A percentile compares a stretch with the other conserved stretches of the same genome.
These are phyloP conservation scores for Cremastinae sp. DNA, from an alignment of 2,888 invertebrate species.

Conservation along the genomic window DNA sequence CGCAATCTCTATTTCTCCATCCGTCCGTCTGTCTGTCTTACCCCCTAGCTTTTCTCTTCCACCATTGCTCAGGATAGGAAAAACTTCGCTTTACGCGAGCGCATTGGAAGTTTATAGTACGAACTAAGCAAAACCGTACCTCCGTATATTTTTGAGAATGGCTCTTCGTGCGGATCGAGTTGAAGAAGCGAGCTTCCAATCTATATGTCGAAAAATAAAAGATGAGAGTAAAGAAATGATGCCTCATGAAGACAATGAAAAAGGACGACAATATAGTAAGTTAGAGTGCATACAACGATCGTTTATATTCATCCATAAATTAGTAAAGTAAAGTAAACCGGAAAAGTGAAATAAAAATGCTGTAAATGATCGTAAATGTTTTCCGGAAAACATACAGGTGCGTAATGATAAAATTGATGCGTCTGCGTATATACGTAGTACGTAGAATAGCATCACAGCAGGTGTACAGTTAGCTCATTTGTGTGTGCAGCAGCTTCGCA, in stretches of 20 bases:
- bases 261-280: neutral
- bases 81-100: conserved; percentile 47
- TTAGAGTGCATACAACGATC: conserved; percentile 8
- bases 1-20: conserved; percentile 10
- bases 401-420: conserved; percentile 12
- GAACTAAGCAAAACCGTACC: conserved; percentile 50
- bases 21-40: conserved; percentile 20
- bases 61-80: conserved; percentile 39
- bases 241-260: conserved; percentile 22
- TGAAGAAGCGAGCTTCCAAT: conserved; percentile 35
- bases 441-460: conserved; percentile 9
- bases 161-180: conserved; percentile 18
- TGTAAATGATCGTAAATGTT: too few species aligned
- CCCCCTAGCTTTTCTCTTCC: conserved; percentile 9
- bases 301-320: conserved; percentile 35
- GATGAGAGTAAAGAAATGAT: conserved; percentile 16
- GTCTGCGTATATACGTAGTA: neutral
- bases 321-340: conserved; percentile 37
- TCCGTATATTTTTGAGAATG: conserved; percentile 15
- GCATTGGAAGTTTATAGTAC: conserved; percentile 50
- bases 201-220: conserved; percentile 8
- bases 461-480: conserved; percentile 33
- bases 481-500: conserved; percentile 53
- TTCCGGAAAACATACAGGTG: too few species aligned
- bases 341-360: too few species aligned